Conservation (phyloP, 1,140 invertebrate species). For the Amphibalanus amphitrite region DNA sequence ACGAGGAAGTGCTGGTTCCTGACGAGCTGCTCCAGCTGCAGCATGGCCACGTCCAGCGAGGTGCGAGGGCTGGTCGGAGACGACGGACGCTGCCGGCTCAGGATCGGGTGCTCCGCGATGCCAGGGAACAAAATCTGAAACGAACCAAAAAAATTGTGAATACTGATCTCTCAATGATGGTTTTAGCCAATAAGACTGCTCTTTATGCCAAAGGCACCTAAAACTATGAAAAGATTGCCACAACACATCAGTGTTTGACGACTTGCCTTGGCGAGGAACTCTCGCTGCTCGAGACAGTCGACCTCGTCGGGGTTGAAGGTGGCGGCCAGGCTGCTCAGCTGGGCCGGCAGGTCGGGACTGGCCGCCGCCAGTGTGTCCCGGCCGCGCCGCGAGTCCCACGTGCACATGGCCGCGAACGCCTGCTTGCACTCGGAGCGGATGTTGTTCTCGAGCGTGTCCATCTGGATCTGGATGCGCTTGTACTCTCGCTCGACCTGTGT, state of each 20-base stretch:
- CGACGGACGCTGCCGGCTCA: constrained; percentile 38
- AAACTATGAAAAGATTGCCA: too few relatives aligned
- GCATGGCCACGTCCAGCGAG: too few relatives aligned
- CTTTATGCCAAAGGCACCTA: too few relatives aligned
- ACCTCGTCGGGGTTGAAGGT: background rate
- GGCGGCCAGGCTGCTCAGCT: background rate
- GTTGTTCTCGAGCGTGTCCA: constrained; percentile 94
- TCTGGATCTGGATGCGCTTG: constrained; percentile 94
- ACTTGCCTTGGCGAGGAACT: background rate
- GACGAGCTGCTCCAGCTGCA: constrained; percentile 64
- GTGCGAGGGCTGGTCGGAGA: background rate
- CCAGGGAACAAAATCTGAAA: constrained; percentile 84
- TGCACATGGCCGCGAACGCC: constrained; percentile 27
- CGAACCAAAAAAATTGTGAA: too few relatives aligned
- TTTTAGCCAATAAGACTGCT: too few relatives aligned
- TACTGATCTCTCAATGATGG: too few relatives aligned
- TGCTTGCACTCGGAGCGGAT: constrained; percentile 95
- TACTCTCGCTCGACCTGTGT: constrained; percentile 91
- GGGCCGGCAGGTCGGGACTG: background rate
- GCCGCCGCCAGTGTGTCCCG: background rate
- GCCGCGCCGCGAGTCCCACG: constrained; percentile 27
- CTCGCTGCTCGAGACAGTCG: background rate
- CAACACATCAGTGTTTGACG: too few relatives aligned
- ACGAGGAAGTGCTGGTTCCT: constrained; percentile 85
- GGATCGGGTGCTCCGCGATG: constrained; percentile 74